Conservation (phyloP, 2,888 invertebrate species). For the Zeuzera pyrina region DNA sequence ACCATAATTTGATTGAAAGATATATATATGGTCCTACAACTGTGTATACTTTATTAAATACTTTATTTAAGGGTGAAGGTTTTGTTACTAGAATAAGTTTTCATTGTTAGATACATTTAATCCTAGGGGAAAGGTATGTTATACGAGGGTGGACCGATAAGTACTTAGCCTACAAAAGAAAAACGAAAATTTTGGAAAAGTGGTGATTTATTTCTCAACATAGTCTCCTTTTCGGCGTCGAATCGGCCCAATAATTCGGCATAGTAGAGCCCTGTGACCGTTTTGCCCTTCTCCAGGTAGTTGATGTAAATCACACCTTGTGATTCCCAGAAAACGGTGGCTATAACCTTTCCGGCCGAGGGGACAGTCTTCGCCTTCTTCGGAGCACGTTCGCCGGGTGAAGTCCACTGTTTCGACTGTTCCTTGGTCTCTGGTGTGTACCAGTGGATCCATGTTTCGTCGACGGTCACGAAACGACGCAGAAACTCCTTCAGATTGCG, state of each 20-base stretch:
- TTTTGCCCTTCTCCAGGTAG: constrained; percentile 20
- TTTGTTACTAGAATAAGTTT: too few species aligned
- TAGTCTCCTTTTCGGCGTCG: too few species aligned
- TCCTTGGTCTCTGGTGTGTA: constrained; percentile 27
- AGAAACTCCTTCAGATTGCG: constrained; percentile 27
- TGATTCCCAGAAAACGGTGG: constrained; percentile 15
- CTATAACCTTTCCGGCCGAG: constrained; percentile 5
- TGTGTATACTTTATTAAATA: too few species aligned
- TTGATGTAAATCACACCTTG: constrained; percentile 19
- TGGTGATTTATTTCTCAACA: too few species aligned
- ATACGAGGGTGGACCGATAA: too few species aligned
- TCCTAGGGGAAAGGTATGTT: too few species aligned
- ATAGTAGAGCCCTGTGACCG: constrained; percentile 18
- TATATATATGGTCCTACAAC: not conserved
- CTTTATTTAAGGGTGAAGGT: too few species aligned
- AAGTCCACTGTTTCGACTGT: constrained; percentile 11
- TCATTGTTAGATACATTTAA: too few species aligned
- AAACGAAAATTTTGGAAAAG: too few species aligned
- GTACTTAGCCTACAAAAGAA: too few species aligned
- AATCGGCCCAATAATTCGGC: constrained; percentile 18
- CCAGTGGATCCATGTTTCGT: constrained; percentile 33
- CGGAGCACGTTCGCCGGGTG: constrained; percentile 4
- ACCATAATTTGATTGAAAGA: too few species aligned
- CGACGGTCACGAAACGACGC: constrained; percentile 27
- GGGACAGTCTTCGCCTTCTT: constrained; percentile 6